Evolutionary conservation across 2,113 vertebrate genomes (phyloP), one percentile per base, ranked within the genome.

Genomic region (Caranx ignobilis): DNA sequence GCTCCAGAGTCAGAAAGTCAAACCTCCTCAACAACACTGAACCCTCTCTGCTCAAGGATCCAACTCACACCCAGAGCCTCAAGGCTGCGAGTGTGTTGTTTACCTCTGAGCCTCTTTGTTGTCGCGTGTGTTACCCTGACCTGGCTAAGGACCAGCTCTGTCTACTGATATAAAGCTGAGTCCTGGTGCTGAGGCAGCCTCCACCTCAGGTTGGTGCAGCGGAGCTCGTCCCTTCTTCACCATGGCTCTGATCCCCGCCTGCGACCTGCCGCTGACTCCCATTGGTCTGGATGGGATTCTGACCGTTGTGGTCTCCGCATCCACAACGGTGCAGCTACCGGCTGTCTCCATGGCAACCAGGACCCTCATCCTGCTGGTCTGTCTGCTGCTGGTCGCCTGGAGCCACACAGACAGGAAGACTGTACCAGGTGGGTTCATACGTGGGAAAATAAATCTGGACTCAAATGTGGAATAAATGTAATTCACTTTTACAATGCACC

Each of bases 321-420:
- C 93, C 6, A 92, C 75, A 26, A 97, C 26, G 26, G 43, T 31
- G 3, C 55, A 39, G 16, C 69, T 71, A 0, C 39, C 76, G 5
- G 84, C 34, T 2, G 59, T 87, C 83, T 87, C 89, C 0, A 7
- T 86, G 21, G 94, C 95, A 56, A 95, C 94, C 0, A 89, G 96
- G 48, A 92, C 92, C 2, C 67, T 98, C 0, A 81, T 97, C 45
- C 76, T 97, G 55, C 76, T 97, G 12, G 50, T 95, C 32, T 95
- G 94, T 59, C 83, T 97, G 71, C 92, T 98, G 13, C 70, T 98
- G 63, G 82, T 95, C 0, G 84, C 95, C 5, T 96, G 96, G 97
- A 96, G 84, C 41, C 94, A 94, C 0, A 90, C 92, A 10, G 95
- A 93, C 19, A 95, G 95, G 32, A 94, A 95, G 2, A 86, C 92